Percentiles rank a stretch among this genome's conserved stretches.
phyloP scores from a whole-genome alignment of 2,888 invertebrate genomes.

The Baronia brevicornis region DNA sequence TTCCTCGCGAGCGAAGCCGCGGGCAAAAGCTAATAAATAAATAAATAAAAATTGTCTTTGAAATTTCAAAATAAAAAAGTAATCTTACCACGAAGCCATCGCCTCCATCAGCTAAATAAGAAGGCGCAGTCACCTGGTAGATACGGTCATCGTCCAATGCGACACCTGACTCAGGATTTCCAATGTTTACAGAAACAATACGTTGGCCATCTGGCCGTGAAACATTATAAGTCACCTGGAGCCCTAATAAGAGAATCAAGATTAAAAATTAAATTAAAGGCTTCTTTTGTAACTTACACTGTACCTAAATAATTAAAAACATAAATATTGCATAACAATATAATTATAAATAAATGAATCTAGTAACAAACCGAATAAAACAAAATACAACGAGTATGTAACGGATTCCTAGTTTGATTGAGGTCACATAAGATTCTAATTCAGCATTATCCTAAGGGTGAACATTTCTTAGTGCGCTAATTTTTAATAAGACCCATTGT shows the following conservation, averaged over 20 bases:
- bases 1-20: too few relatives aligned
- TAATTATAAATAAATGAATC: too few relatives aligned
- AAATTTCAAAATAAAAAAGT: background rate
- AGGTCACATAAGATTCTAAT: too few relatives aligned
- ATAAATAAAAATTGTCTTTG: background rate
- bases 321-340: too few relatives aligned
- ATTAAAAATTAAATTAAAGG: background rate
- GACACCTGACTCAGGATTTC: constrained; percentile 53
- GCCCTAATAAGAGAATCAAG: constrained; percentile 47
- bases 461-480: too few relatives aligned
- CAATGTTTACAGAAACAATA: constrained; percentile 67
- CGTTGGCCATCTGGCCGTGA: constrained; percentile 74
- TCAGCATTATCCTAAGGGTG: too few relatives aligned
- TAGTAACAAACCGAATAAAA: too few relatives aligned
- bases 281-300: too few relatives aligned
- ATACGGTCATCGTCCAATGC: constrained; percentile 62
- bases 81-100: constrained; percentile 76
- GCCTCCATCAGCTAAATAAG: constrained; percentile 79
- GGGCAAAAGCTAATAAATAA: background rate
- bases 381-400: too few relatives aligned
- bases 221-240: constrained; percentile 77
- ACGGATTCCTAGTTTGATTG: too few relatives aligned
- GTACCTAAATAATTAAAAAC: too few relatives aligned
- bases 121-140: constrained; percentile 77
- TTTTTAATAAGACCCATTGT: too few relatives aligned